Percentiles rank a stretch among this genome's conserved stretches.
Evolutionary conservation across 2,888 invertebrate species (phyloP).

Genomic region (Ceratothoa steindachneri): DNA sequence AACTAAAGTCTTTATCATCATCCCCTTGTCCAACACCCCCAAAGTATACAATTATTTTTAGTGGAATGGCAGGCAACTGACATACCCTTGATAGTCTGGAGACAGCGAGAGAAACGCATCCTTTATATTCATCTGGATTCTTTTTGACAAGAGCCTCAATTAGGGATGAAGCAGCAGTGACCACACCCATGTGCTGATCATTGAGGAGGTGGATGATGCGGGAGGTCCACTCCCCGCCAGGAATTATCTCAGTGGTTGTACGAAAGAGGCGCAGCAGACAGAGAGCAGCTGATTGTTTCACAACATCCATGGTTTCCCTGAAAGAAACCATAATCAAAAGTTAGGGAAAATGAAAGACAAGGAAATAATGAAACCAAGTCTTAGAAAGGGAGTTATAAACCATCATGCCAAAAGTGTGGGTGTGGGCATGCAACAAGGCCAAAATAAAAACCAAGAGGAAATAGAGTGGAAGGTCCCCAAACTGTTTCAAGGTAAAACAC

Average conservation of each 20-base stretch:
- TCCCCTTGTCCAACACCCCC: too few species aligned
- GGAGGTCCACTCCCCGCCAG: conserved; percentile 93
- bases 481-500: too few species aligned
- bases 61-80: too few species aligned
- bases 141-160: conserved; percentile 97
- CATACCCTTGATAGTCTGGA: conserved; percentile 88
- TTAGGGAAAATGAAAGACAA: too few species aligned
- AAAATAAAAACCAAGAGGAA: too few species aligned
- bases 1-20: too few species aligned
- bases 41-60: too few species aligned
- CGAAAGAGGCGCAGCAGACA: conserved; percentile 90
- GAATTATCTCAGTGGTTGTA: conserved; percentile 78
- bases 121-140: conserved; percentile 98
- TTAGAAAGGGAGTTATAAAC: too few species aligned
- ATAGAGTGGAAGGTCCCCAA: too few species aligned
- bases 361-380: too few species aligned
- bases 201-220: conserved; percentile 96
- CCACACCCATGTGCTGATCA: conserved; percentile 99
- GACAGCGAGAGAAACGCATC: conserved; percentile 95
- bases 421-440: too few species aligned
- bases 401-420: too few species aligned
- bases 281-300: conserved; percentile 97
- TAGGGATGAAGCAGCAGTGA: conserved; percentile 95
- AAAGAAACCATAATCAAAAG: conserved; percentile 49
- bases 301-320: conserved; percentile 97